These are phyloP conservation scores for Phania funesta DNA, from an alignment of 2,888 invertebrate genomes.

Conservation along the genomic window DNA sequence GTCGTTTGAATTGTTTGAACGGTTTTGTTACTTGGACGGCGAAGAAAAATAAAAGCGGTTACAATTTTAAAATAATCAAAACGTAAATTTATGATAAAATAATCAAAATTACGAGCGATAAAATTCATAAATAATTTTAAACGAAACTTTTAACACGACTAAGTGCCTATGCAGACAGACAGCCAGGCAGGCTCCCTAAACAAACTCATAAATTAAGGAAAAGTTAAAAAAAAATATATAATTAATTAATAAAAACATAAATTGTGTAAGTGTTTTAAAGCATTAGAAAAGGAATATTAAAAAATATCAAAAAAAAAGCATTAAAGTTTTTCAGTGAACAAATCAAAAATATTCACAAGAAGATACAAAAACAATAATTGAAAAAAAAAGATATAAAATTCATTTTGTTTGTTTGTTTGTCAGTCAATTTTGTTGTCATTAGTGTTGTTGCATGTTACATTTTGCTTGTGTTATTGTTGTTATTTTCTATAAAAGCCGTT, in stretches of 20 bases:
- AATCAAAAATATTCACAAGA: not conserved
- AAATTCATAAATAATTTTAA: constrained; percentile 34
- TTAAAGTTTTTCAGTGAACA: not conserved
- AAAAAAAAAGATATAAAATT: constrained; percentile 14
- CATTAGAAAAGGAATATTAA: not conserved
- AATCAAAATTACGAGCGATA: not conserved
- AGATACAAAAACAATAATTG: constrained; percentile 11
- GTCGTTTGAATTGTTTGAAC: constrained; percentile 74
- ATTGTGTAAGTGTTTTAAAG: constrained; percentile 44
- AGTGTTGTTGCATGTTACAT: constrained; percentile 25
- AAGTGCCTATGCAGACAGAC: constrained; percentile 22
- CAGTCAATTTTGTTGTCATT: constrained; percentile 27
- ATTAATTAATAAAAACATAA: not conserved
- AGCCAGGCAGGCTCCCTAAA: not conserved
- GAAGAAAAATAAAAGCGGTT: constrained; percentile 8
- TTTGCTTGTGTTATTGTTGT: constrained; percentile 4
- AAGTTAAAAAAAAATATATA: not conserved
- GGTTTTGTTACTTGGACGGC: constrained; percentile 37
- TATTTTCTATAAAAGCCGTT: constrained; percentile 46
- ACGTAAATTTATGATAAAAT: constrained; percentile 6
- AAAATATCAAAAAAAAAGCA: constrained; percentile 14
- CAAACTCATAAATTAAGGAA: not conserved
- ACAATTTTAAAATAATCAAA: constrained; percentile 24
- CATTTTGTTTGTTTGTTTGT: constrained; percentile 23
- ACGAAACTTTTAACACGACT: constrained; percentile 33